These are phyloP conservation scores for Carcina quercana DNA, from an alignment of 2,888 invertebrate genomes.

Conservation along the genomic window DNA sequence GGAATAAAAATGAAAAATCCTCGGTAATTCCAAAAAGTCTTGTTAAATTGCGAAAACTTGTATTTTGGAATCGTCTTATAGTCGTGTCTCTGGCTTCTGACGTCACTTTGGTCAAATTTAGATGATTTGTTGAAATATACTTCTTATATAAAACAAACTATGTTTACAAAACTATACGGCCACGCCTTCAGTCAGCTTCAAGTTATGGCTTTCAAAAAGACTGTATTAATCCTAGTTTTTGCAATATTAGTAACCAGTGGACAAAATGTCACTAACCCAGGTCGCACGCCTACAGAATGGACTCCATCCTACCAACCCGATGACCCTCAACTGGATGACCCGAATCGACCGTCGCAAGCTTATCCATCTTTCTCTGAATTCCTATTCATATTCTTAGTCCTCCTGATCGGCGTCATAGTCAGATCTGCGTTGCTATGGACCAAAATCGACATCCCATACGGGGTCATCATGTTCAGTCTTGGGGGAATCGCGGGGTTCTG, in stretches of 20 bases:
- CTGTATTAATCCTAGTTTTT: constrained; percentile 9
- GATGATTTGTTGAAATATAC: no score
- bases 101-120: no score
- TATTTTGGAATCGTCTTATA: no score
- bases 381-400: constrained; percentile 43
- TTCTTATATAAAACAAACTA: no score
- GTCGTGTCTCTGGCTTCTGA: no score
- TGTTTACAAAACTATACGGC: no score
- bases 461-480: constrained; percentile 54
- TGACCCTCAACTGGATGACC: constrained; percentile 19
- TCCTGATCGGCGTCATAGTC: constrained; percentile 47
- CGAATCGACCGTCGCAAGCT: constrained; percentile 30
- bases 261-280: constrained; percentile 2
- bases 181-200: no score
- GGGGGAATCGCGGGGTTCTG: constrained; percentile 53
- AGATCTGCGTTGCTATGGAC: constrained; percentile 49
- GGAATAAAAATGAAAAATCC: no score
- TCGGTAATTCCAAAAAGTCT: no score
- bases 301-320: no score
- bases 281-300: no score
- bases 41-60: no score
- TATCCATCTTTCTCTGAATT: constrained; percentile 46
- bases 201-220: constrained; percentile 2
- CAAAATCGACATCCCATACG: constrained; percentile 42
- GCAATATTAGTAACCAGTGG: constrained; percentile 5